Conservation (phyloP, 2,797 vertebrate genomes). For the Syngnathus rostellatus region DNA sequence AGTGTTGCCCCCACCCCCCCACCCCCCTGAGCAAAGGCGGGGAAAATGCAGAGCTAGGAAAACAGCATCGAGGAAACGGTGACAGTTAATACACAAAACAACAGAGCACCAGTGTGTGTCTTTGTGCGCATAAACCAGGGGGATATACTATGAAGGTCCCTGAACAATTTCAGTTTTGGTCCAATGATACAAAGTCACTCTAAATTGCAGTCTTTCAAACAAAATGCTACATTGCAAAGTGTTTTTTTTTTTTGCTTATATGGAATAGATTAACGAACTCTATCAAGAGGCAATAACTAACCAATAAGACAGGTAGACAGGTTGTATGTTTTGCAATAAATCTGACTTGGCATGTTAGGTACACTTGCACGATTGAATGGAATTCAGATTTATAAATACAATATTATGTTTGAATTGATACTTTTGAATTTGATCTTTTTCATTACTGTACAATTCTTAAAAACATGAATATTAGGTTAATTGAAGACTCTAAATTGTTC, state of each 20-base stretch:
- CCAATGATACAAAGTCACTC: slow-evolving; percentile 31
- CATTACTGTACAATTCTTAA: neutral
- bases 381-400: too few relatives aligned
- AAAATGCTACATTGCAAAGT: neutral
- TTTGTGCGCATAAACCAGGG: slow-evolving; percentile 25
- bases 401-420: neutral
- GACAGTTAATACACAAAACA: slow-evolving; percentile 41
- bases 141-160: slow-evolving; percentile 41
- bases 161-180: slow-evolving; percentile 47
- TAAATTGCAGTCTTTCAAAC: slow-evolving; percentile 21
- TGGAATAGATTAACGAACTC: neutral
- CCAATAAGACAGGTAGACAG: neutral
- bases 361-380: neutral
- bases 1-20: slow-evolving; percentile 51
- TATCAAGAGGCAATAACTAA: neutral
- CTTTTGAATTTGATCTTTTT: neutral
- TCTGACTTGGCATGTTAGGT: neutral
- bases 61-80: slow-evolving; percentile 36
- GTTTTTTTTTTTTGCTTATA: neutral
- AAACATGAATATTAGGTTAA: neutral
- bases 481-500: neutral
- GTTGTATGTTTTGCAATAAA: neutral
- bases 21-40: slow-evolving; percentile 34
- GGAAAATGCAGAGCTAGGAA: slow-evolving; percentile 45
- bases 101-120: slow-evolving; percentile 21